Percentiles rank a stretch among this genome's conserved stretches.
phyloP scores from a whole-genome alignment of 2,888 invertebrate species.

The Oscheius onirici region DNA sequence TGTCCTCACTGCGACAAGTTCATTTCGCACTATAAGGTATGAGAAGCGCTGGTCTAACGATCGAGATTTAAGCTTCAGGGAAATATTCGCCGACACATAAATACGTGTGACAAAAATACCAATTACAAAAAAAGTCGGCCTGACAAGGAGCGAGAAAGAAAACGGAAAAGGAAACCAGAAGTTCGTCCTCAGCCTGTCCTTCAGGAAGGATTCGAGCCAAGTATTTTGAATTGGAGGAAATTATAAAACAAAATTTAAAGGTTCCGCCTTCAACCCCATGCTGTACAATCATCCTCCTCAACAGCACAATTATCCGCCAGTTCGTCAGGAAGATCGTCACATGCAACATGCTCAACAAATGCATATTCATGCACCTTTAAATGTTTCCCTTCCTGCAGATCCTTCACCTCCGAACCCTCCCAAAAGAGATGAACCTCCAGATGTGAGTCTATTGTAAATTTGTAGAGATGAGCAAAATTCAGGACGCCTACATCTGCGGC shows the following conservation, averaged over 20 bases:
- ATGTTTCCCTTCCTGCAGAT: conserved; percentile 17
- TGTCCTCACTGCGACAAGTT: conserved; percentile 68
- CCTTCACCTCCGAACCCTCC: conserved; percentile 24
- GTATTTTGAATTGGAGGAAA: background rate
- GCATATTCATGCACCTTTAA: background rate
- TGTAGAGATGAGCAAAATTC: conserved; percentile 14
- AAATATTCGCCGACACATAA: conserved; percentile 63
- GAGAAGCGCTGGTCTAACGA: background rate
- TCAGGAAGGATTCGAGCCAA: conserved; percentile 30
- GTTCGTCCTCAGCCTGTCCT: conserved; percentile 19
- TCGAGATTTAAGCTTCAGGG: conserved; percentile 41
- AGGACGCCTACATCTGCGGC: conserved; percentile 67
- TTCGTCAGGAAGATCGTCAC: background rate
- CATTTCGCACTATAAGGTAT: conserved; percentile 67
- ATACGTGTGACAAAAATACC: conserved; percentile 57
- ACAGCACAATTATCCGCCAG: background rate
- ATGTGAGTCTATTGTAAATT: background rate
- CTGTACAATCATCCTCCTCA: conserved; percentile 5
- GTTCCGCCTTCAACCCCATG: background rate
- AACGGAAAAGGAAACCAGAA: conserved; percentile 11
- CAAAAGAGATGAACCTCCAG: conserved; percentile 29
- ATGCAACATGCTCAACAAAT: background rate
- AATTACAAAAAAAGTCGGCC: conserved; percentile 39
- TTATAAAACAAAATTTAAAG: background rate
- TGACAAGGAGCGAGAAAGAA: conserved; percentile 33